phyloP scores from a whole-genome alignment of 2,113 vertebrate genomes.

The Tonatia bakeri region DNA sequence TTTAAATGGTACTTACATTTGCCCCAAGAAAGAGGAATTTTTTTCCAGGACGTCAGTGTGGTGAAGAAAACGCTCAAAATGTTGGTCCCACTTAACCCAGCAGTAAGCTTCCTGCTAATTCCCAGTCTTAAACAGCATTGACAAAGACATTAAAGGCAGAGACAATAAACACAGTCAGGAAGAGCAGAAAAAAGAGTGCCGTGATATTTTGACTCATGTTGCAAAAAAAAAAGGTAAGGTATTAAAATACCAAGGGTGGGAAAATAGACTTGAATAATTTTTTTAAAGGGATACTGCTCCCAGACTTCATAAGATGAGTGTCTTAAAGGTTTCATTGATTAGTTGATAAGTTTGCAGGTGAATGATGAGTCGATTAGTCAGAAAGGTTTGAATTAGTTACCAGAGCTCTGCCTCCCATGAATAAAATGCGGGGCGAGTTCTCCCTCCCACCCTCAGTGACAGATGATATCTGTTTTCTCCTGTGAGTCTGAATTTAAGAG shows the following conservation, averaged over 20 bases:
- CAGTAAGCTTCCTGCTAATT: not conserved
- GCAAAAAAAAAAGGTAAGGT: conserved; percentile 21
- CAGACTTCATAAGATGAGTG: conserved; percentile 64
- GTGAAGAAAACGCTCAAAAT: not conserved
- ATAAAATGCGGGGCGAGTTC: conserved; percentile 76
- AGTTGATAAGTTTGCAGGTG: conserved; percentile 80
- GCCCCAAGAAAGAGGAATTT: not conserved
- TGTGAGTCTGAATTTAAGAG: conserved; percentile 86
- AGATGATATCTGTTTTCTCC: conserved; percentile 90
- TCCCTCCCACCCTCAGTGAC: conserved; percentile 80
- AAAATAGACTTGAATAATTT: conserved; percentile 62
- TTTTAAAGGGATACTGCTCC: not conserved
- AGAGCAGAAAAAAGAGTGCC: conserved; percentile 2
- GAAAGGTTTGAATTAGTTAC: conserved; percentile 80
- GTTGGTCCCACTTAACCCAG: not conserved
- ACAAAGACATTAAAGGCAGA: conserved; percentile 42
- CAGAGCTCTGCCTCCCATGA: conserved; percentile 73
- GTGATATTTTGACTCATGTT: conserved; percentile 27
- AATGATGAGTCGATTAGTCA: conserved; percentile 76
- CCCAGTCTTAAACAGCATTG: not conserved
- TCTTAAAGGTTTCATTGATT: conserved; percentile 77
- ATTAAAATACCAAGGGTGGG: conserved; percentile 67
- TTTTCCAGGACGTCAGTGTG: not conserved
- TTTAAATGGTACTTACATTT: not conserved
- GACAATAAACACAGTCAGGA: conserved; percentile 38